Evolutionary conservation across 2,888 invertebrate species (phyloP), one percentile per base, ranked within the genome.

Genomic region (Mythimna lalbum): DNA sequence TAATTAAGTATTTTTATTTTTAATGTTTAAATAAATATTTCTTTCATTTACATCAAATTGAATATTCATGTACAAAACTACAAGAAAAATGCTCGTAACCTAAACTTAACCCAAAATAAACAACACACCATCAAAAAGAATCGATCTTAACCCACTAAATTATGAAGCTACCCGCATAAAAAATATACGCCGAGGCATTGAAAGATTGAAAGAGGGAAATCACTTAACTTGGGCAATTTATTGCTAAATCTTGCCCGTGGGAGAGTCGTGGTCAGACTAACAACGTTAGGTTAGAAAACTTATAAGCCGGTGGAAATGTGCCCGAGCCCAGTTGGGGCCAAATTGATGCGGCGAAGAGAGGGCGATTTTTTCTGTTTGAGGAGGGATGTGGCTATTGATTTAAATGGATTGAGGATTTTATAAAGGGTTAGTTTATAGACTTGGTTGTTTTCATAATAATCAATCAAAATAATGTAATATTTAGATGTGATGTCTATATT

Each of bases 161-260:
- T 90, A 92, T 92, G 90, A 89, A 91, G 83, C 87, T 86, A 86
- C 86, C 73, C 61, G 77, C 87, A 86, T 90, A 94, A 94, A 94
- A 94, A 94, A 94, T 93, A 91, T 87, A 89, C 91, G 80, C 89
- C 62, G 85, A 93, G 93, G 95, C 94, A 94, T 95, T 93, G 94
- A 93, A 93, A 95, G 95, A 96, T 95, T 95, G 95, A 95, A 94
- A 93, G 94, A 95, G 94, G 93, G 88, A 90, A 94, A 95, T 95
- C 95, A 95, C 94, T 95, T 95, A 94, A 89, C 90, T 89, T 88
- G 88, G 88, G 88, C 94, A 94, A 95, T 96, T 95, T 96, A 95
- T 95, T 91, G 92, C 89, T 77, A 91, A 94, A 96, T 95, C 93
- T 94, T 88, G 89, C 95, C 95, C 95, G 85, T 83, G 95, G 94